These are phyloP conservation scores for Drosophila formosana DNA, from an alignment of 2,888 invertebrate species.

Conservation along the genomic window DNA sequence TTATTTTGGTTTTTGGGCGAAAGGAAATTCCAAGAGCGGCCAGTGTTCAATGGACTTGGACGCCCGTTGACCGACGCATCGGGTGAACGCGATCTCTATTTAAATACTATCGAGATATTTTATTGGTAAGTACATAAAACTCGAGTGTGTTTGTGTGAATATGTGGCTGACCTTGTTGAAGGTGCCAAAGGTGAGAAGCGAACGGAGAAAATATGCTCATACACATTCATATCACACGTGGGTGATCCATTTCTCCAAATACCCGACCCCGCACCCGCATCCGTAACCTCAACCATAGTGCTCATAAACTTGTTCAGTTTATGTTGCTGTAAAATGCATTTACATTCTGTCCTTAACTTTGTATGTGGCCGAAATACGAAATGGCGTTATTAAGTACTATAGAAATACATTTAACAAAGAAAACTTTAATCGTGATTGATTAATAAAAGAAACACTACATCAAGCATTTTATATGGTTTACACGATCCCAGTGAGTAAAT, in stretches of 20 bases:
- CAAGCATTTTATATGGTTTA: too few species aligned
- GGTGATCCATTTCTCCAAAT: slow-evolving; percentile 25
- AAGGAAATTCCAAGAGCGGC: slow-evolving; percentile 62
- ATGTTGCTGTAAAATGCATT: slow-evolving; percentile 46
- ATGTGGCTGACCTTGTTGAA: slow-evolving; percentile 64
- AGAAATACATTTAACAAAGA: too few species aligned
- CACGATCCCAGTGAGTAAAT: too few species aligned
- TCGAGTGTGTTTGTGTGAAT: slow-evolving; percentile 28
- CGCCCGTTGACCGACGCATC: slow-evolving; percentile 46
- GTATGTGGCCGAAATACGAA: not conserved
- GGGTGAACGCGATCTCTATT: slow-evolving; percentile 49
- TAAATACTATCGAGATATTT: slow-evolving; percentile 64
- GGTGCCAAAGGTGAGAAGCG: slow-evolving; percentile 68
- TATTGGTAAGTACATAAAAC: slow-evolving; percentile 74
- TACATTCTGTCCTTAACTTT: slow-evolving; percentile 22
- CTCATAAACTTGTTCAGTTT: slow-evolving; percentile 56
- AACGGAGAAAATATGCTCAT: slow-evolving; percentile 17
- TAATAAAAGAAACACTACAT: too few species aligned
- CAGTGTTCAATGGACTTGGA: slow-evolving; percentile 48
- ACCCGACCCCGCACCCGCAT: not conserved
- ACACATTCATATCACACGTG: slow-evolving; percentile 31
- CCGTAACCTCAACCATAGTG: not conserved
- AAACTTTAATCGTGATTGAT: not conserved
- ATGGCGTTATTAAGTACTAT: not conserved
- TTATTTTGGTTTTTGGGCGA: slow-evolving; percentile 4